phyloP scores from a whole-genome alignment of 2,888 invertebrate genomes.

The Dermolepida albohirtum region DNA sequence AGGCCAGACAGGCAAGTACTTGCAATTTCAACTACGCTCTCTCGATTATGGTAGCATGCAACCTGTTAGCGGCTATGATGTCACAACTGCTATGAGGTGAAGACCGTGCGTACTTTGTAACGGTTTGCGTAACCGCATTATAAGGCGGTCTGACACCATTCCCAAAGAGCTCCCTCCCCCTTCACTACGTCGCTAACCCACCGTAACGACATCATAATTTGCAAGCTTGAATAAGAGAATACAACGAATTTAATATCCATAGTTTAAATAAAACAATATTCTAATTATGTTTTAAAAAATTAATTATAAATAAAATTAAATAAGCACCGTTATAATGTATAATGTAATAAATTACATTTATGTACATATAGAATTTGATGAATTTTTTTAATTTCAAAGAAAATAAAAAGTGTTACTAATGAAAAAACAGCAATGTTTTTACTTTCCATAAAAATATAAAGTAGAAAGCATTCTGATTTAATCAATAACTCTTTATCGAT shows the following conservation, averaged over 20 bases:
- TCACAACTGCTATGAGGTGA: slow-evolving; percentile 48
- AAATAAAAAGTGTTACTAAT: too few species aligned
- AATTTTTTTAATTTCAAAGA: too few species aligned
- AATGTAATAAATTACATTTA: too few species aligned
- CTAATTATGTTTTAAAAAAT: too few species aligned
- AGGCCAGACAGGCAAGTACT: slow-evolving; percentile 7
- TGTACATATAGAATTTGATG: too few species aligned
- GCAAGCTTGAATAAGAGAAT: slow-evolving; percentile 10
- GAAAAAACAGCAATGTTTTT: too few species aligned
- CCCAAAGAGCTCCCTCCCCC: slow-evolving; percentile 50
- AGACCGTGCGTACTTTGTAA: slow-evolving; percentile 52
- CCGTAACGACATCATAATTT: slow-evolving; percentile 19
- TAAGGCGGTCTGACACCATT: slow-evolving; percentile 55
- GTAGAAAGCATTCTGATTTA: too few species aligned
- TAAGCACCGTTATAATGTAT: too few species aligned
- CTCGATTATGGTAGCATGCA: slow-evolving; percentile 37
- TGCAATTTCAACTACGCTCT: slow-evolving; percentile 20
- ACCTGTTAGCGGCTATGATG: slow-evolving; percentile 51
- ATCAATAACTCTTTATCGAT: too few species aligned
- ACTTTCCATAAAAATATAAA: too few species aligned
- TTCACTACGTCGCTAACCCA: slow-evolving; percentile 37
- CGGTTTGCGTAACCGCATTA: slow-evolving; percentile 51
- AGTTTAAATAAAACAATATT: too few species aligned
- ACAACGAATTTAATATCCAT: not conserved
- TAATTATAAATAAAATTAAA: too few species aligned